These are phyloP conservation scores for Diplogasteroides magnus DNA, from an alignment of 1,140 invertebrate genomes.

Conservation along the genomic window DNA sequence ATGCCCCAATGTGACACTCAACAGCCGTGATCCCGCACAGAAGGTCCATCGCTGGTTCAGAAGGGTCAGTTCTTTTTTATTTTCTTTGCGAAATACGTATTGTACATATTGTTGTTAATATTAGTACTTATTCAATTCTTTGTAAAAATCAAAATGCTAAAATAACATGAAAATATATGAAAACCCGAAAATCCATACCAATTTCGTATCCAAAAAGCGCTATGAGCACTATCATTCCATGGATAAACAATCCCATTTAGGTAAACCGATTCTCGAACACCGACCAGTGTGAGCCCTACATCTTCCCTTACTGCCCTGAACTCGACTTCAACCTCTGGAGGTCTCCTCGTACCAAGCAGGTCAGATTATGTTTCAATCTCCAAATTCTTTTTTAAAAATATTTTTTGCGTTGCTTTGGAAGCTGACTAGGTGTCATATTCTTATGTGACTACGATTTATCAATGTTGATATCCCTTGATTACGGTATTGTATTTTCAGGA, in stretches of 20 bases:
- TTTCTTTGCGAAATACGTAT: slow-evolving; percentile 12
- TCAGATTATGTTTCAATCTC: neutral
- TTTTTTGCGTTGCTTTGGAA: no score
- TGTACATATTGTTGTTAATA: no score
- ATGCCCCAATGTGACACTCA: slow-evolving; percentile 55
- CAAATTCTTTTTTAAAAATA: no score
- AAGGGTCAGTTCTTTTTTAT: slow-evolving; percentile 42
- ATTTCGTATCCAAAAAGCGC: neutral
- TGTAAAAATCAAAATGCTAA: neutral
- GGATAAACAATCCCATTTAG: slow-evolving; percentile 24
- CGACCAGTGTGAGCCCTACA: slow-evolving; percentile 55
- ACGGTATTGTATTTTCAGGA: slow-evolving; percentile 25
- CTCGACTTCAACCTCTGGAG: slow-evolving; percentile 54
- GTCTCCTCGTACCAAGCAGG: slow-evolving; percentile 52
- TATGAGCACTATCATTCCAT: no score
- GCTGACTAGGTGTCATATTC: neutral
- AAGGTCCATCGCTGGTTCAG: slow-evolving; percentile 56
- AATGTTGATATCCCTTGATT: neutral
- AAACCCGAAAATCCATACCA: neutral
- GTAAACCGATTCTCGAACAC: slow-evolving; percentile 54
- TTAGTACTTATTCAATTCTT: neutral
- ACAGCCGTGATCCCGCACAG: slow-evolving; percentile 53
- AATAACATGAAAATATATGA: neutral
- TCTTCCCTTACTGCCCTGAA: slow-evolving; percentile 55
- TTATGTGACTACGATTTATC: neutral